phyloP scores from a whole-genome alignment of 2,888 invertebrate species.

The Fragum whitleyi region DNA sequence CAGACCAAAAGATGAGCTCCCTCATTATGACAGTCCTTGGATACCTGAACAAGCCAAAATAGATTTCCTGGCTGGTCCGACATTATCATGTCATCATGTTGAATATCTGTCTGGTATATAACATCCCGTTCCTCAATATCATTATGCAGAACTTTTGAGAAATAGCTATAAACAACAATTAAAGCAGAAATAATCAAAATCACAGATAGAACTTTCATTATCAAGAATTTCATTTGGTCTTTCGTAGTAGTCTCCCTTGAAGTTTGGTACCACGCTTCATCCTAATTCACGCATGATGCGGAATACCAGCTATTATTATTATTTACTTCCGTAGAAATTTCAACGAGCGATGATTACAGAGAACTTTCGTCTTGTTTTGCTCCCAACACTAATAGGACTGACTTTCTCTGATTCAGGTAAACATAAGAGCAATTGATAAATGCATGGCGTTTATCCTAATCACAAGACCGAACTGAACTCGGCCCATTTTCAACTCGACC shows the following conservation, averaged over 20 bases:
- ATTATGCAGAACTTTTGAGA: slow-evolving; percentile 49
- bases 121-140: slow-evolving; percentile 35
- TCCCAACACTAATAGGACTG: not conserved
- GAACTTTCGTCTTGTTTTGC: not conserved
- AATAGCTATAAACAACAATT: slow-evolving; percentile 36
- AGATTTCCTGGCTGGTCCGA: slow-evolving; percentile 55
- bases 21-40: too few species aligned
- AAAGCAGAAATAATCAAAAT: slow-evolving; percentile 39
- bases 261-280: not conserved
- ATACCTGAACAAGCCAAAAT: slow-evolving; percentile 78
- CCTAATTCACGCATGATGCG: too few species aligned
- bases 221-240: slow-evolving; percentile 35
- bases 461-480: too few species aligned
- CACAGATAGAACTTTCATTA: slow-evolving; percentile 49
- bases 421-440: not conserved
- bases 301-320: not conserved
- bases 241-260: slow-evolving; percentile 28
- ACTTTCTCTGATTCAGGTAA: slow-evolving; percentile 16
- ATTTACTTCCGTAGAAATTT: not conserved
- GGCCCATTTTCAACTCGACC: too few species aligned
- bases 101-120: slow-evolving; percentile 13
- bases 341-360: not conserved
- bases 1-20: too few species aligned
- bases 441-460: too few species aligned
- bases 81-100: slow-evolving; percentile 6